Percentiles rank a stretch among this genome's conserved stretches.
These are phyloP conservation scores for Peromyscus eremicus DNA, from an alignment of 2,797 vertebrate species.

Conservation along the genomic window DNA sequence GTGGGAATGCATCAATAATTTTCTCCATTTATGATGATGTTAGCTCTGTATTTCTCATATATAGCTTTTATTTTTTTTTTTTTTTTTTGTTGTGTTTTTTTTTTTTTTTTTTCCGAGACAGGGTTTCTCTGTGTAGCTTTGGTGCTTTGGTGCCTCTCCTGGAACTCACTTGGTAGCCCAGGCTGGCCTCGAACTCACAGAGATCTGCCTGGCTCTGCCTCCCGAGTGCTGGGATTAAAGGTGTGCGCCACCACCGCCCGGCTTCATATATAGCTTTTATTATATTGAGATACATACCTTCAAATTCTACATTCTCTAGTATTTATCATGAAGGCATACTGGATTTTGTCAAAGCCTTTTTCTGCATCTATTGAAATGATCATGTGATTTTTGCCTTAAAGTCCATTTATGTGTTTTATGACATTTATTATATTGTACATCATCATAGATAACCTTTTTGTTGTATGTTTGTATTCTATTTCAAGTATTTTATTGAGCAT, in stretches of 20 bases:
- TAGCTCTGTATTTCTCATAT: neutral
- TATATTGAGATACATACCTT: neutral
- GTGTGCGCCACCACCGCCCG: too few species aligned
- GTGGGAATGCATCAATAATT: neutral
- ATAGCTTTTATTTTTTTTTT: neutral
- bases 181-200: too few species aligned
- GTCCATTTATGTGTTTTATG: neutral
- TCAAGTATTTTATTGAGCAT: neutral
- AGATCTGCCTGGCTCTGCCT: too few species aligned
- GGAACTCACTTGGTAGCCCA: too few species aligned
- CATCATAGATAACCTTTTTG: neutral
- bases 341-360: neutral
- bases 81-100: too few species aligned
- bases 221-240: too few species aligned
- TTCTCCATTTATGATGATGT: neutral
- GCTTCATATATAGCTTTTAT: neutral
- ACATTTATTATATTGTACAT: neutral
- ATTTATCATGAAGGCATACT: neutral
- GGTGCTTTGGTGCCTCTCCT: too few species aligned
- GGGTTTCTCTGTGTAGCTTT: too few species aligned
- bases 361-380: neutral
- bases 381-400: neutral
- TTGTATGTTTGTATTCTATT: neutral
- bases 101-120: too few species aligned
- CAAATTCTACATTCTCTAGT: neutral